These are phyloP conservation scores for Jordanella pulchra DNA, from an alignment of 2,797 vertebrate species.

Conservation along the genomic window DNA sequence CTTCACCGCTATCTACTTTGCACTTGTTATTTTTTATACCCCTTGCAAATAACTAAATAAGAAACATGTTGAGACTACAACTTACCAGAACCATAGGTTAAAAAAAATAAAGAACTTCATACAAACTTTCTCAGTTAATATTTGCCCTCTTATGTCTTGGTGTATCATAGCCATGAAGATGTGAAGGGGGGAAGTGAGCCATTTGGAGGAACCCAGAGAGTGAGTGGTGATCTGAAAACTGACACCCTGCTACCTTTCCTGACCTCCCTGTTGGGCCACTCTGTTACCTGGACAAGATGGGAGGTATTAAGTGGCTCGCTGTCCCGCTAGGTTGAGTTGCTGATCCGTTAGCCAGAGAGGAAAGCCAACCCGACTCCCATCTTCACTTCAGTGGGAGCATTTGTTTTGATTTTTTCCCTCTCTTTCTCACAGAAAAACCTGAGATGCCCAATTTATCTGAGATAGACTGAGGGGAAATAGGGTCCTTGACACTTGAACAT, in stretches of 20 bases:
- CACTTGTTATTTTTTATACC: background rate
- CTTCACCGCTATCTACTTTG: background rate
- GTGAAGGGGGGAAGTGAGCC: slow-evolving; percentile 75
- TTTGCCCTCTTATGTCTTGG: slow-evolving; percentile 41
- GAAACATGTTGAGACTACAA: background rate
- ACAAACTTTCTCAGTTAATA: slow-evolving; percentile 48
- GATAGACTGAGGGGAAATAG: slow-evolving; percentile 75
- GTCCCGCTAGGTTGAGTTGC: slow-evolving; percentile 79
- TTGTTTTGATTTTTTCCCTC: slow-evolving; percentile 80
- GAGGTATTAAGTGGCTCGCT: slow-evolving; percentile 77
- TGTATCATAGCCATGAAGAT: slow-evolving; percentile 60
- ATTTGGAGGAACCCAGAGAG: slow-evolving; percentile 75
- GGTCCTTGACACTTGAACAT: slow-evolving; percentile 78
- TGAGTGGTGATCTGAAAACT: slow-evolving; percentile 77
- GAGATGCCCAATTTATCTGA: slow-evolving; percentile 78
- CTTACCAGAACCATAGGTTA: background rate
- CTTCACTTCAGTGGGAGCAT: slow-evolving; percentile 80
- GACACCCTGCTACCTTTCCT: slow-evolving; percentile 79
- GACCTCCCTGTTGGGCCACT: slow-evolving; percentile 78
- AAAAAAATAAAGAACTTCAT: slow-evolving; percentile 12
- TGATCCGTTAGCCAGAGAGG: slow-evolving; percentile 73
- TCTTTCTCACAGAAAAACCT: slow-evolving; percentile 80
- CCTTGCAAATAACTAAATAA: background rate
- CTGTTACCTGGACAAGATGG: slow-evolving; percentile 76
- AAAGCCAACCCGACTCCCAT: slow-evolving; percentile 77